Evolutionary conservation across 2,797 vertebrate genomes (phyloP), one percentile per base, ranked within the genome.

Genomic region (Thaleichthys pacificus): DNA sequence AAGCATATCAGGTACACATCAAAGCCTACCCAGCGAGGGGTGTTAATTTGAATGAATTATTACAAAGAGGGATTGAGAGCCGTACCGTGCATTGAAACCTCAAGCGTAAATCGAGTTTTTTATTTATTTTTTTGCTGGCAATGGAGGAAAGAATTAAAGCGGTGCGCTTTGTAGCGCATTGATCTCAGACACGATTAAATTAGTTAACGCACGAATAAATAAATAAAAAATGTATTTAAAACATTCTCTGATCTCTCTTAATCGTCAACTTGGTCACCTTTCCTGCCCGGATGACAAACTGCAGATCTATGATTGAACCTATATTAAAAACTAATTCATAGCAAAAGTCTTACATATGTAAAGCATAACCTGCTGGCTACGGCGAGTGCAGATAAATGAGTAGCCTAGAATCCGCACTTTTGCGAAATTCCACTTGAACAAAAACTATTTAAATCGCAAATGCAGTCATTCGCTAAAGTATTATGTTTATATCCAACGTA

Each of bases 1-100:
- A 86, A 68, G 80, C 76, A 80, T 86, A 85, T 89, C 87, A 89
- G 87, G 87, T 88, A 66, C 5, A 85, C 87, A 89, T 89, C 81
- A 92, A 89, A 91, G 85, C 54, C 69, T 75, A 74, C 77, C 75
- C 82, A 67, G 76, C 58, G 82, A 85, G 88, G 64, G 74, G 35
- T 72, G 82, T 80, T 85, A 84, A 84, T 89, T 26, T 88, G 86
- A 77, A 83, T 85, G 85, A 80, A 86, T 86, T 77, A 84, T 85
- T 85, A 88, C 83, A 84, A 87, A 84, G 76, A 75, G 67, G 75
- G 8, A 62, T 72, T 79, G 78, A 78, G 83, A 86, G 77, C 76
- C 86, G 82, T 82, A 82, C 84, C 69, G 79, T 42, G 83, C 82
- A 78, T 77, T 71, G 83, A 82, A 80, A 84, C 69, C 72, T 66